Conservation (phyloP, 1,140 invertebrate species). For the Pogonus chalceus region DNA sequence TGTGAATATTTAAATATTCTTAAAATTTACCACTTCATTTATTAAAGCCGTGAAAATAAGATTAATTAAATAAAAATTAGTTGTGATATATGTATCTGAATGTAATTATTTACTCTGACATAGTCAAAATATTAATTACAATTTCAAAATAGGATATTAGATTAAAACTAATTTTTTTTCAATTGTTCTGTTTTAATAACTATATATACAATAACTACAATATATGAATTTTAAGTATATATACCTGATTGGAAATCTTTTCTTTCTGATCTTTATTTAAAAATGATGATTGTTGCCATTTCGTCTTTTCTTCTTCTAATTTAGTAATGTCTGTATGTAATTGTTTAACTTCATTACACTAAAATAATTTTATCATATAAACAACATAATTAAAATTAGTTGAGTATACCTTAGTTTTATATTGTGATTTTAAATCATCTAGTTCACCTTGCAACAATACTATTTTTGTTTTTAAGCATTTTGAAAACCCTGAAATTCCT, state of each 20-base stretch:
- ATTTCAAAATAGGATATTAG: too few relatives aligned
- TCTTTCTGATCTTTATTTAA: slow-evolving; percentile 29
- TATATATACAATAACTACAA: too few relatives aligned
- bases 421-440: slow-evolving; percentile 31
- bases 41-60: background rate
- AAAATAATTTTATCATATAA: slow-evolving; percentile 11
- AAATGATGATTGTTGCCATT: slow-evolving; percentile 30
- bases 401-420: slow-evolving; percentile 33
- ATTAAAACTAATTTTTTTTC: too few relatives aligned
- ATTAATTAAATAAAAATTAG: background rate
- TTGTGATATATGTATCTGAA: too few relatives aligned
- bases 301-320: slow-evolving; percentile 32
- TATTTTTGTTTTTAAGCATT: slow-evolving; percentile 37
- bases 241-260: slow-evolving; percentile 36
- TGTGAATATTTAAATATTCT: background rate
- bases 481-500: slow-evolving; percentile 27
- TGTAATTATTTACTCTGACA: too few relatives aligned
- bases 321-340: slow-evolving; percentile 36
- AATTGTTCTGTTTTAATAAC: too few relatives aligned
- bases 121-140: too few relatives aligned
- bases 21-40: background rate
- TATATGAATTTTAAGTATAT: slow-evolving; percentile 16
- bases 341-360: slow-evolving; percentile 34
- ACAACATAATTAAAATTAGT: slow-evolving; percentile 5
- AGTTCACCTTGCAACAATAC: slow-evolving; percentile 35